Base-by-base conservation (phyloP, 2,113 vertebrate genomes). In the Scomber colias region DNA sequence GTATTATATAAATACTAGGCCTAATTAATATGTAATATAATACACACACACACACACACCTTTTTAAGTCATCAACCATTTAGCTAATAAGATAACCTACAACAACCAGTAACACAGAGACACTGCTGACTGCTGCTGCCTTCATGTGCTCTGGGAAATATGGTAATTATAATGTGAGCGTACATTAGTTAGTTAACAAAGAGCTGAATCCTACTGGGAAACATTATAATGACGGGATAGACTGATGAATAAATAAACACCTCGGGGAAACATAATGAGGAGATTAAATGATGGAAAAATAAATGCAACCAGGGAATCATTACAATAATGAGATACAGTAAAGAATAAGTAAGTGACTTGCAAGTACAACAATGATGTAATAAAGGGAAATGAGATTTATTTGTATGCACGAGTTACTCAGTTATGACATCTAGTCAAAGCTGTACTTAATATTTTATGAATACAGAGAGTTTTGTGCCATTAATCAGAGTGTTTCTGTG, bases 161-260 rank as follows among this genome's bases (percentile, higher is more conserved):
- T 17, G 40, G n/a, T 46, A 27, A 57, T 27, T 46, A 46, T 11
- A 49, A 15, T 30, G 1, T 30, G 11, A n/a, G 24, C 11, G 11
- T 15, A 31, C 69, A n/a, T 57, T 30, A 46, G 40, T 71, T 59
- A 16, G 55, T 40, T 40, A 40, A 31, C 13, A 71, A 71, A n/a
- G 45, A 72, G 70, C 57, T 16, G 6, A 72, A 61, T n/a, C 46
- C 56, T 3, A 1, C 13, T n/a, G 19, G 49, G 71, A 63, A 45
- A 12, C 30, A 27, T 72, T 51, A 7, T 63, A n/a, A 63, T 54
- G 17, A 61, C 5, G 24, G 3, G 24, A 17, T 14, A 49, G 44
- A 71, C 31, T 21, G 16, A 71, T 71, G 55, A 71, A 49, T 60
- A 48, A 59, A 57, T 31, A 48, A 71, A n/a, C 8, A 48, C 14